phyloP scores from a whole-genome alignment of 2,113 vertebrate species.

The Protobothrops mucrosquamatus region DNA sequence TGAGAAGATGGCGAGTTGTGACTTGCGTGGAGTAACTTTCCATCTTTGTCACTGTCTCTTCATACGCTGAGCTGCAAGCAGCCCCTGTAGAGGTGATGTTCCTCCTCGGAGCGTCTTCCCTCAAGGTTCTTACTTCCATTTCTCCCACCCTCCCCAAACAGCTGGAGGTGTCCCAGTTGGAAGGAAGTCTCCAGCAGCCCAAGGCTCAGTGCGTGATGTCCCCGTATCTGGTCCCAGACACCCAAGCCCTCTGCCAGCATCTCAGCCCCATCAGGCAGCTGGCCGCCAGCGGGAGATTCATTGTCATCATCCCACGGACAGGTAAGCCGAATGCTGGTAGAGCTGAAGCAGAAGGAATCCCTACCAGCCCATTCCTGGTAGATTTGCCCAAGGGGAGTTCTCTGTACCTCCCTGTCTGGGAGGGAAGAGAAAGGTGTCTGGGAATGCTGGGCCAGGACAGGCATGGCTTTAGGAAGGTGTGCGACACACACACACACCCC shows the following conservation, averaged over 20 bases:
- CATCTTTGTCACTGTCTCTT: neutral
- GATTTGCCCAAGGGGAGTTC: neutral
- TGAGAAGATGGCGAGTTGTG: neutral
- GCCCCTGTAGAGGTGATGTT: no score
- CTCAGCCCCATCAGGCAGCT: conserved; percentile 85
- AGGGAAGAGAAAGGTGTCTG: no score
- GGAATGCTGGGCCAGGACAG: rapidly evolving
- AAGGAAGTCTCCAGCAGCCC: conserved; percentile 96
- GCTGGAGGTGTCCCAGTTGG: conserved; percentile 96
- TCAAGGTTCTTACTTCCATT: neutral
- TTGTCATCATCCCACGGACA: conserved; percentile 95
- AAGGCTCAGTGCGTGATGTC: conserved; percentile 96
- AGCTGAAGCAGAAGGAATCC: neutral
- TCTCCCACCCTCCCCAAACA: conserved; percentile 51
- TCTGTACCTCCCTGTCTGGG: neutral
- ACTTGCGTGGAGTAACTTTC: neutral
- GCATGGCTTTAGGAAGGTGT: neutral
- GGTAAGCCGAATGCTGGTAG: conserved; percentile 62
- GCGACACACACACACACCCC: no score
- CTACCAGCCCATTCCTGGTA: rapidly evolving
- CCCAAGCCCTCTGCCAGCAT: conserved; percentile 91
- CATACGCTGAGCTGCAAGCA: no score
- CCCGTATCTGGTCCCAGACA: conserved; percentile 93
- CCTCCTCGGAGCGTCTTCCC: neutral
- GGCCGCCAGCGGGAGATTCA: conserved; percentile 90